Evolutionary conservation across 2,113 vertebrate genomes (phyloP), one percentile per base, ranked within the genome.

Genomic region (Epinephelus moara): DNA sequence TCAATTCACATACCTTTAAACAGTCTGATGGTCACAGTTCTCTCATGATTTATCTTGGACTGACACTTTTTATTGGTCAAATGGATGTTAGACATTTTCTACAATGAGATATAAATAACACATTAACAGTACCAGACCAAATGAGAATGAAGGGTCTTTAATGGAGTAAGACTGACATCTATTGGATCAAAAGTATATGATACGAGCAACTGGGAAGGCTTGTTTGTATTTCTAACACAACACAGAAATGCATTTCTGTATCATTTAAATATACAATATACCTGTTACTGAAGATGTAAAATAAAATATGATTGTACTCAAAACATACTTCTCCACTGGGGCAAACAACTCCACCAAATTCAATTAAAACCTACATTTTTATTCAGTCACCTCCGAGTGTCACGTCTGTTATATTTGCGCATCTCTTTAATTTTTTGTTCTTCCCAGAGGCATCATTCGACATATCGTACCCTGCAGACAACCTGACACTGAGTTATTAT

Each of bases 141-240:
- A 14, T 7, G 49, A 10, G 33, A 45, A 59, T 1, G 23, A 56
- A 42, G 53, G n/a, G 19, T 77, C 11, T 42, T 3, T n/a, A 14
- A 25, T 57, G 27, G 68, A 67, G 67, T 25, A 52, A 67, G 42
- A 55, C 45, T 77, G 77, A 81, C 84, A 88, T 77, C 89, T 83
- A 12, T 19, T 89, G 89, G 85, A 63, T 63, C 11, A 4, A 73
- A 72, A 21, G 15, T 15, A 63, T 27, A 67, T 11, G 0, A 56
- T 14, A 9, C 3, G 4, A 52, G 9, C 18, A 18, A 4, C 37
- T 17, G n/a, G 7, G 33, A 18, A 37, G 14, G 60, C 23, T 8
- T 40, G n/a, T 47, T 52, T 52, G 40, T 19, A 2, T 56, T 64
- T 70, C 49, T 6, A n/a, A 7, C 7, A n/a, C 70, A 59, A 61